Conservation (phyloP, 2,113 vertebrate species). For the Myocastor coypus region DNA sequence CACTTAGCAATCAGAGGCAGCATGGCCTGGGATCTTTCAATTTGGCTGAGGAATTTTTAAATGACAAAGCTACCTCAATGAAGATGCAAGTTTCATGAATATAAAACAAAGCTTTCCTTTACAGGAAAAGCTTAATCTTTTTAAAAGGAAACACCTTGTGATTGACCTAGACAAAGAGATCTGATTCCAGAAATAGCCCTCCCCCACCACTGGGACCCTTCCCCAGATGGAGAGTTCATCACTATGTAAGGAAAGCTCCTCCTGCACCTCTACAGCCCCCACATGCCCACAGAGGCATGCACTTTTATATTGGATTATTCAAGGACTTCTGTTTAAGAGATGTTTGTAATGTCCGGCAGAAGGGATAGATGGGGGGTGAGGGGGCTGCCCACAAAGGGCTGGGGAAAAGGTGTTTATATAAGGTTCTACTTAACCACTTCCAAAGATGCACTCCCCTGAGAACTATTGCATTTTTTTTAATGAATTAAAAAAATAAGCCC, state of each 20-base stretch:
- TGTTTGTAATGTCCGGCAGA: slow-evolving; percentile 66
- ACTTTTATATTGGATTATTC: slow-evolving; percentile 74
- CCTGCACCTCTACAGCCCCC: slow-evolving; percentile 63
- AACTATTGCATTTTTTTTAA: slow-evolving; percentile 72
- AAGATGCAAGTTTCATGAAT: neutral
- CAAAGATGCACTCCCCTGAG: slow-evolving; percentile 70
- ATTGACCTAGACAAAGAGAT: neutral
- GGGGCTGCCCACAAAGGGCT: slow-evolving; percentile 53
- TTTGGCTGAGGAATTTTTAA: neutral
- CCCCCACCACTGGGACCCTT: slow-evolving; percentile 74
- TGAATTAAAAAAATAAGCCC: slow-evolving; percentile 59
- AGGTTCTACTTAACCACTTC: slow-evolving; percentile 77
- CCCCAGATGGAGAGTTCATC: too few species aligned
- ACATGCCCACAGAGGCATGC: slow-evolving; percentile 60
- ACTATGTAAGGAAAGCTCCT: slow-evolving; percentile 81
- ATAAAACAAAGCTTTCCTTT: neutral
- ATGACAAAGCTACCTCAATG: neutral
- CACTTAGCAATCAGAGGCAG: neutral
- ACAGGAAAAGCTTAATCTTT: neutral
- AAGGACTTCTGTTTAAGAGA: slow-evolving; percentile 79
- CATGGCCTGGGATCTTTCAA: neutral
- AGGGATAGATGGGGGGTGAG: slow-evolving; percentile 40
- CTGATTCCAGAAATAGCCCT: slow-evolving; percentile 77
- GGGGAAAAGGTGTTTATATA: slow-evolving; percentile 72
- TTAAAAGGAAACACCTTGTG: neutral